phyloP scores from a whole-genome alignment of 2,113 vertebrate species.

The Periophthalmus modestus region DNA sequence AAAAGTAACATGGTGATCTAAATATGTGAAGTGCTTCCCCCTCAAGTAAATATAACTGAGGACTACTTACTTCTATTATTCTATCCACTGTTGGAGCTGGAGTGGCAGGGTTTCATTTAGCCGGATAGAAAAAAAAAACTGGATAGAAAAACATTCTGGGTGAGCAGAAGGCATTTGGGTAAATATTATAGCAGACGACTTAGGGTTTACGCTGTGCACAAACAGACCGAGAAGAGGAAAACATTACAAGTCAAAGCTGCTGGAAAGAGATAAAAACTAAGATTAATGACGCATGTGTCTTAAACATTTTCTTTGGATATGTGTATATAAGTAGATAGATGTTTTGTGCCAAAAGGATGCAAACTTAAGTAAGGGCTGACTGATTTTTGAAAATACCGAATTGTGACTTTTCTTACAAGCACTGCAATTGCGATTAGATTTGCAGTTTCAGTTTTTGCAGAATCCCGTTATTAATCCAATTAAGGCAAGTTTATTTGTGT shows the following conservation, averaged over 20 bases:
- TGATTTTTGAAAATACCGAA: no score
- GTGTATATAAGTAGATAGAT: not conserved
- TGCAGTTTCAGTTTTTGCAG: no score
- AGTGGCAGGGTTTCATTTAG: conserved; percentile 2
- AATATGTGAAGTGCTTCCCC: no score
- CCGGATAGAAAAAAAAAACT: not conserved
- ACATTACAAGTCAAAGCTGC: not conserved
- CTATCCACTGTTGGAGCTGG: not conserved
- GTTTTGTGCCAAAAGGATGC: no score
- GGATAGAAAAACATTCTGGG: not conserved
- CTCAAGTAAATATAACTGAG: no score
- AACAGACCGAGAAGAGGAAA: conserved; percentile 1
- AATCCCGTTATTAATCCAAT: no score
- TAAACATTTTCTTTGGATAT: not conserved
- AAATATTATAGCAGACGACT: conserved; percentile 3
- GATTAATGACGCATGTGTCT: not conserved
- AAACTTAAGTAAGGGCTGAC: no score
- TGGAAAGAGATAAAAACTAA: conserved; percentile 1
- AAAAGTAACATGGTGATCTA: no score
- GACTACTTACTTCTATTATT: not conserved
- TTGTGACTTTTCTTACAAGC: no score
- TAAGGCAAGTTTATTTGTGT: no score
- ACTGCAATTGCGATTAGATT: no score
- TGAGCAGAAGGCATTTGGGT: conserved; percentile 1
- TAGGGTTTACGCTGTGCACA: not conserved